A percentile compares a stretch with the other conserved stretches of the same genome.
phyloP scores from a whole-genome alignment of 2,888 invertebrate genomes.

The Cyaniris semiargus region DNA sequence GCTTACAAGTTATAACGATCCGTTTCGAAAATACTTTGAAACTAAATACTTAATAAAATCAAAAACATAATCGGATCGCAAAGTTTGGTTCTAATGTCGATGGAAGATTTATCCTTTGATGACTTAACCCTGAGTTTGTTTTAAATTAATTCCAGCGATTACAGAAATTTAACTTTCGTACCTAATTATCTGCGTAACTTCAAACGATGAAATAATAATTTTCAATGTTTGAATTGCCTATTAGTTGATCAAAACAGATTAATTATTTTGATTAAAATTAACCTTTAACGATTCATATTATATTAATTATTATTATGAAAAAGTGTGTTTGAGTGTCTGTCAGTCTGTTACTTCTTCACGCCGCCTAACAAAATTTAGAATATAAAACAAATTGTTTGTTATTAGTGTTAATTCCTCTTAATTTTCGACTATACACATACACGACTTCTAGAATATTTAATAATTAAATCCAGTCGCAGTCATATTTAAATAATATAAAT shows the following conservation, averaged over 20 bases:
- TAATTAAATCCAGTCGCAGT: background rate
- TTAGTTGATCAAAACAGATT: background rate
- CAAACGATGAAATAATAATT: conserved; percentile 10
- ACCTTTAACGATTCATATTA: background rate
- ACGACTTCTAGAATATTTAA: background rate
- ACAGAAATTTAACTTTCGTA: conserved; percentile 6
- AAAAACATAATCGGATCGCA: conserved; percentile 7
- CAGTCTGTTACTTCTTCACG: background rate
- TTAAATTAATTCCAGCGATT: background rate
- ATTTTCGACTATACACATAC: background rate
- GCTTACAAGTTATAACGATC: background rate
- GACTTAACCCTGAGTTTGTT: conserved; percentile 6
- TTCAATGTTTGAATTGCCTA: conserved; percentile 6
- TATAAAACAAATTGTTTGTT: background rate
- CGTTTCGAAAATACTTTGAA: background rate
- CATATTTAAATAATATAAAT: background rate
- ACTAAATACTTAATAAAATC: background rate
- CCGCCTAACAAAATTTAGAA: too few relatives aligned
- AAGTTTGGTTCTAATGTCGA: background rate
- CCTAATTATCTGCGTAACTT: conserved; percentile 7
- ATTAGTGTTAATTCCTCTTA: background rate
- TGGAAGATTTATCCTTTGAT: conserved; percentile 14
- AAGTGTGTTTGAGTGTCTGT: background rate
- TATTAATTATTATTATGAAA: background rate
- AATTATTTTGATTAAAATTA: background rate